These are phyloP conservation scores for Apis cerana DNA, from an alignment of 1,140 invertebrate species.

Conservation along the genomic window DNA sequence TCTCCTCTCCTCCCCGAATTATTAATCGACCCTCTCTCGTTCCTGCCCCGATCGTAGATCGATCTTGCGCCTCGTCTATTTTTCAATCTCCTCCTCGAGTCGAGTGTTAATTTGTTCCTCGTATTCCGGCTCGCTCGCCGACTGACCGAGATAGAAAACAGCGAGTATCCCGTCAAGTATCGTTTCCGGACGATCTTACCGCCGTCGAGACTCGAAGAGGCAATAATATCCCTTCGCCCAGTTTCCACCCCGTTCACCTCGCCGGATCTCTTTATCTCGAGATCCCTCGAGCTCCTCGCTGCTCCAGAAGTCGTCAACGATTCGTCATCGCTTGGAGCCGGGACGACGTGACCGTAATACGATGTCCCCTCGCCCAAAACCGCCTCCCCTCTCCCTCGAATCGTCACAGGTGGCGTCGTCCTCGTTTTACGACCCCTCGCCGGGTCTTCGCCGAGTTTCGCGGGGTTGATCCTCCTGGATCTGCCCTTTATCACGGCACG, in stretches of 20 bases:
- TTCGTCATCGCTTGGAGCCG: background rate
- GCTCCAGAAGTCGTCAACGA: background rate
- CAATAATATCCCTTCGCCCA: too few relatives aligned
- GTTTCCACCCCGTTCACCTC: too few relatives aligned
- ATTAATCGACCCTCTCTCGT: too few relatives aligned
- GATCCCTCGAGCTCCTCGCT: background rate
- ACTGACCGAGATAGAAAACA: background rate
- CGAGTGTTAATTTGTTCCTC: background rate
- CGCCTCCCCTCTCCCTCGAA: too few relatives aligned
- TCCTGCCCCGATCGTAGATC: background rate
- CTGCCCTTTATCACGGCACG: background rate
- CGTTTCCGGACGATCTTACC: background rate
- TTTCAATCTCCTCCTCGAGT: too few relatives aligned
- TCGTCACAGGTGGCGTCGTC: too few relatives aligned
- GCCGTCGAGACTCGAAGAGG: too few relatives aligned
- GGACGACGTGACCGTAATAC: slow-evolving; percentile 24
- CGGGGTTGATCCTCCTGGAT: background rate
- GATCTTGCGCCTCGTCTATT: background rate
- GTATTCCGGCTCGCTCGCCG: background rate
- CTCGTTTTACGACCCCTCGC: background rate
- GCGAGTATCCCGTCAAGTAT: background rate
- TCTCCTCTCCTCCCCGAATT: background rate
- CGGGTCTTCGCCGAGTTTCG: background rate
- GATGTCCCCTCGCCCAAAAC: background rate
- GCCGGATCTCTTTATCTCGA: background rate